Evolutionary conservation across 2,797 vertebrate genomes (phyloP).

Genomic region (Microctenopoma lineatum): DNA sequence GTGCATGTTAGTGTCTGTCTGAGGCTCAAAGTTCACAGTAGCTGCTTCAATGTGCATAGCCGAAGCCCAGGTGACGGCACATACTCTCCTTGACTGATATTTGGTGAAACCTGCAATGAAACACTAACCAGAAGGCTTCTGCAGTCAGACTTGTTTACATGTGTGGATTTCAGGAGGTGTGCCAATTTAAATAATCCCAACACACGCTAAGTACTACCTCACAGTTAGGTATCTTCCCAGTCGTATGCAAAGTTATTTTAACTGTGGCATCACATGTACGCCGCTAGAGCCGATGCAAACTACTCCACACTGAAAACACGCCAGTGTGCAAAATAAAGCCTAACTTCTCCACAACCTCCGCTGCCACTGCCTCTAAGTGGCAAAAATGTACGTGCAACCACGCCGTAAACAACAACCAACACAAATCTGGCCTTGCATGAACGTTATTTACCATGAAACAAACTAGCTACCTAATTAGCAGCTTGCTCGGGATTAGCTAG

Average conservation of each 20-base stretch:
- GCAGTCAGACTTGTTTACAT: slow-evolving; percentile 45
- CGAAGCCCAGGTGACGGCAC: background rate
- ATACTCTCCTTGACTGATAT: background rate
- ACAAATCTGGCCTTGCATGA: slow-evolving; percentile 5
- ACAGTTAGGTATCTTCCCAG: background rate
- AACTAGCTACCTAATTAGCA: slow-evolving; percentile 48
- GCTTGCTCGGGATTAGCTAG: slow-evolving; percentile 32
- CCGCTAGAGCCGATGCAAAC: background rate
- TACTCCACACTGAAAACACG: background rate
- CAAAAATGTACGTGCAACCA: slow-evolving; percentile 11
- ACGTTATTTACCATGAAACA: slow-evolving; percentile 10
- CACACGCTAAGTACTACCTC: background rate
- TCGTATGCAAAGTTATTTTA: background rate
- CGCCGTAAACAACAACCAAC: slow-evolving; percentile 58
- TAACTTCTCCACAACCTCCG: background rate
- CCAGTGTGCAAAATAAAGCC: background rate
- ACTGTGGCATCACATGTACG: background rate
- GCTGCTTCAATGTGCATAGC: background rate
- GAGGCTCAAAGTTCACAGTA: slow-evolving; percentile 4
- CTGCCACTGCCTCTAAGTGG: background rate
- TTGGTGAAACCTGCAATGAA: slow-evolving; percentile 6
- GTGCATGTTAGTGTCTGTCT: slow-evolving; percentile 24
- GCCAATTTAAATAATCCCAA: slow-evolving; percentile 9
- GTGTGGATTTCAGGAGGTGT: slow-evolving; percentile 9
- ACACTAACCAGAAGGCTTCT: background rate